phyloP scores from a whole-genome alignment of 2,113 vertebrate species.

The Equus przewalskii region DNA sequence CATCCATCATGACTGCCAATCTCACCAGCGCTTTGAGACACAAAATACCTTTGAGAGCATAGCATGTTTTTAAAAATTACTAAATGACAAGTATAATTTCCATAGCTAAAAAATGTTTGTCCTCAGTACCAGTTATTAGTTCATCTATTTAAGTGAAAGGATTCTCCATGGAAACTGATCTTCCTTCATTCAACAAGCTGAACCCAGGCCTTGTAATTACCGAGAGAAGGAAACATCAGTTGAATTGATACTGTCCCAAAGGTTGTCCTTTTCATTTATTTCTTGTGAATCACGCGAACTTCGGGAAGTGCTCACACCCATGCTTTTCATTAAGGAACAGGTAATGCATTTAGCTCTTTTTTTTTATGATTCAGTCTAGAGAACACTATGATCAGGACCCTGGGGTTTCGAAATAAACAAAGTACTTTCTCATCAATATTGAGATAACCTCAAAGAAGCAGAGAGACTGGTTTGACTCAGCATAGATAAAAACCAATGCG shows the following conservation, averaged over 20 bases:
- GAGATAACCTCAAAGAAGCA: not conserved
- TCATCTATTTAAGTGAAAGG: not conserved
- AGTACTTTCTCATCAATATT: conserved; percentile 50
- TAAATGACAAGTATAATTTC: conserved; percentile 42
- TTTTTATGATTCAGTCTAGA: conserved; percentile 58
- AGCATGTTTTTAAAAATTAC: not conserved
- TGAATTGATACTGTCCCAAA: not conserved
- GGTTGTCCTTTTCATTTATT: conserved; percentile 65
- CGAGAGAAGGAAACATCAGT: conserved; percentile 24
- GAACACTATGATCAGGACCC: conserved; percentile 66
- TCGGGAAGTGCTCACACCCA: not conserved
- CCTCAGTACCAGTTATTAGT: conserved; percentile 29
- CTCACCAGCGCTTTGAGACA: not conserved
- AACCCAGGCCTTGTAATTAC: conserved; percentile 61
- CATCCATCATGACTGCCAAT: not conserved
- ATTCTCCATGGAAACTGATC: not conserved
- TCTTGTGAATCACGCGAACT: conserved; percentile 49
- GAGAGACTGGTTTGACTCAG: conserved; percentile 43
- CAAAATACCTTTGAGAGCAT: not conserved
- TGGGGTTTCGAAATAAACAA: conserved; percentile 65
- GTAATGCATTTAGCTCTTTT: conserved; percentile 50
- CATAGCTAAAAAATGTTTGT: not conserved
- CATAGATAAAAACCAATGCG: not conserved
- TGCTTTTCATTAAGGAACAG: conserved; percentile 70
- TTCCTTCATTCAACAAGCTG: conserved; percentile 51